phyloP scores from a whole-genome alignment of 2,113 vertebrate genomes.

The Irena cyanogastra region DNA sequence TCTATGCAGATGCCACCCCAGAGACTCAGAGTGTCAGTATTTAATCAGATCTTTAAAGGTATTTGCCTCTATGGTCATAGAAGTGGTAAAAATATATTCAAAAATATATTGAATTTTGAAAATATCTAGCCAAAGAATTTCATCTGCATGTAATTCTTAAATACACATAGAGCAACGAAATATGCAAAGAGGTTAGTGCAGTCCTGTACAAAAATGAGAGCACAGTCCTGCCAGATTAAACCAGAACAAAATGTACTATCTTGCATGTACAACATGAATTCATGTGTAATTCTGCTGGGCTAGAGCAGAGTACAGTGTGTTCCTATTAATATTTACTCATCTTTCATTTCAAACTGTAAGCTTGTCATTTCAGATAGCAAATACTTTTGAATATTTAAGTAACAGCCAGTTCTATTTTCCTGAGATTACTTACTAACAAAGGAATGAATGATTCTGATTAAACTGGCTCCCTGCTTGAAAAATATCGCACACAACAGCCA shows the following conservation, averaged over 20 bases:
- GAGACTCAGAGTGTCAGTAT: neutral
- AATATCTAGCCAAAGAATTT: neutral
- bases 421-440: slow-evolving; percentile 71
- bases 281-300: neutral
- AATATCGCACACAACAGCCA: slow-evolving; percentile 42
- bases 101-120: neutral
- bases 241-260: slow-evolving; percentile 28
- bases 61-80: neutral
- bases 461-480: slow-evolving; percentile 52
- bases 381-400: slow-evolving; percentile 62
- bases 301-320: slow-evolving; percentile 16
- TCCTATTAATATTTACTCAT: slow-evolving; percentile 41
- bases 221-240: neutral
- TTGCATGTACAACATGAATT: neutral
- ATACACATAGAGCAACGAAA: slow-evolving; percentile 12
- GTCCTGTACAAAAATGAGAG: slow-evolving; percentile 21
- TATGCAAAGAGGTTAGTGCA: slow-evolving; percentile 36
- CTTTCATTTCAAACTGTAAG: slow-evolving; percentile 32
- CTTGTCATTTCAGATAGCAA: slow-evolving; percentile 54
- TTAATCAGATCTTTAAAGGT: neutral
- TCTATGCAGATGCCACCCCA: neutral
- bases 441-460: slow-evolving; percentile 69
- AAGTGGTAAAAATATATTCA: neutral
- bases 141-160: slow-evolving; percentile 30
- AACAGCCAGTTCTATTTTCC: slow-evolving; percentile 58